A percentile compares a stretch with the other conserved stretches of the same genome.
phyloP scores from a whole-genome alignment of 2,888 invertebrate species.

The Pimpla rufipes region DNA sequence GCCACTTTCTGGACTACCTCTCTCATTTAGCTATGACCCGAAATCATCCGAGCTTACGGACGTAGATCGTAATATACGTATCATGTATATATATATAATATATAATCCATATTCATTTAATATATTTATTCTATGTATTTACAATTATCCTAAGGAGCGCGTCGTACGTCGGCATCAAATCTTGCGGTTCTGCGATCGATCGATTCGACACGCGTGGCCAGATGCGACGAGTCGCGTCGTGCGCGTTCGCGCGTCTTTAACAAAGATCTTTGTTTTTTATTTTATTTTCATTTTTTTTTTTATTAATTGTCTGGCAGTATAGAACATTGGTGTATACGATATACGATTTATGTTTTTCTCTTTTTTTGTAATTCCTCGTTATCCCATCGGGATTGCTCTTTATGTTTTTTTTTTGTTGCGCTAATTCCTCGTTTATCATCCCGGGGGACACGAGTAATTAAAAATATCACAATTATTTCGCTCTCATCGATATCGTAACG shows the following conservation, averaged over 20 bases:
- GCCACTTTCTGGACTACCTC: conserved; percentile 64
- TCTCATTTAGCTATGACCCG: conserved; percentile 66
- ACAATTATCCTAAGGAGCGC: conserved; percentile 70
- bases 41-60: conserved; percentile 60
- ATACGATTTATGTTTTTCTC: conserved; percentile 78
- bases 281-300: conserved; percentile 47
- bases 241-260: conserved; percentile 59
- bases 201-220: conserved; percentile 61
- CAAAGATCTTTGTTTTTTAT: conserved; percentile 54
- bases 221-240: conserved; percentile 60
- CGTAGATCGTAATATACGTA: conserved; percentile 58
- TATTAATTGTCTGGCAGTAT: conserved; percentile 79
- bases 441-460: conserved; percentile 74
- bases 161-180: conserved; percentile 62
- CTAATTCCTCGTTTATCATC: conserved; percentile 38
- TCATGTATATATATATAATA: conserved; percentile 43
- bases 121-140: conserved; percentile 60
- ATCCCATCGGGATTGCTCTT: conserved; percentile 56
- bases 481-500: conserved; percentile 38
- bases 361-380: conserved; percentile 57
- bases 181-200: conserved; percentile 58
- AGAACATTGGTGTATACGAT: conserved; percentile 81
- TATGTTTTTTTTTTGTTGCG: conserved; percentile 26
- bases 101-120: conserved; percentile 52
- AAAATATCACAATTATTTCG: conserved; percentile 78